These are phyloP conservation scores for Drosophila yooni DNA, from an alignment of 2,888 invertebrate genomes.

Conservation along the genomic window DNA sequence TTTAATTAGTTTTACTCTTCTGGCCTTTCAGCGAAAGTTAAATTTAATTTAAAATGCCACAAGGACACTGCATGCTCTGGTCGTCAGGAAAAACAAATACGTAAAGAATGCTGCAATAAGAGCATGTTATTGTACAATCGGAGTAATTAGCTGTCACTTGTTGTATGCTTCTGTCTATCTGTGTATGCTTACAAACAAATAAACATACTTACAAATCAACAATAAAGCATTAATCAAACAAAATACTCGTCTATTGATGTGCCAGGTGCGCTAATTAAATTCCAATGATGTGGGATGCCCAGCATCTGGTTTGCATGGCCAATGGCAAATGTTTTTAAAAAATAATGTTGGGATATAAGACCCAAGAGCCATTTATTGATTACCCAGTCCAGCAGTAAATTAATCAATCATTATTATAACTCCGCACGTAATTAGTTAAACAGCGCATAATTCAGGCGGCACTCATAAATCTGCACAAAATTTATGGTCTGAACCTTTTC, in stretches of 20 bases:
- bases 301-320: slow-evolving; percentile 43
- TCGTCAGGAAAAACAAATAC: slow-evolving; percentile 9
- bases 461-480: slow-evolving; percentile 25
- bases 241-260: slow-evolving; percentile 25
- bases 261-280: slow-evolving; percentile 63
- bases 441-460: slow-evolving; percentile 43
- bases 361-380: slow-evolving; percentile 16
- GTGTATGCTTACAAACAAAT: neutral
- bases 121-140: slow-evolving; percentile 14
- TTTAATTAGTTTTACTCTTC: slow-evolving; percentile 64
- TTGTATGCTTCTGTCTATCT: slow-evolving; percentile 45
- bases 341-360: slow-evolving; percentile 19
- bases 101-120: neutral
- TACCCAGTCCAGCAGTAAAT: slow-evolving; percentile 40
- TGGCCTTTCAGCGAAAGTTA: slow-evolving; percentile 40
- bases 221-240: slow-evolving; percentile 67
- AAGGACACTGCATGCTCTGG: slow-evolving; percentile 54
- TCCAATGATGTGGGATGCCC: slow-evolving; percentile 60
- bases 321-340: slow-evolving; percentile 7
- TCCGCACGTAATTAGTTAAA: slow-evolving; percentile 61
- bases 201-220: slow-evolving; percentile 7
- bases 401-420: slow-evolving; percentile 46
- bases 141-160: slow-evolving; percentile 76
- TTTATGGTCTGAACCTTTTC: slow-evolving; percentile 26
- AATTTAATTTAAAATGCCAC: slow-evolving; percentile 67